Base-by-base conservation (phyloP, 64 coral and sea anemone genomes). In the Dendronephthya gigantea region DNA sequence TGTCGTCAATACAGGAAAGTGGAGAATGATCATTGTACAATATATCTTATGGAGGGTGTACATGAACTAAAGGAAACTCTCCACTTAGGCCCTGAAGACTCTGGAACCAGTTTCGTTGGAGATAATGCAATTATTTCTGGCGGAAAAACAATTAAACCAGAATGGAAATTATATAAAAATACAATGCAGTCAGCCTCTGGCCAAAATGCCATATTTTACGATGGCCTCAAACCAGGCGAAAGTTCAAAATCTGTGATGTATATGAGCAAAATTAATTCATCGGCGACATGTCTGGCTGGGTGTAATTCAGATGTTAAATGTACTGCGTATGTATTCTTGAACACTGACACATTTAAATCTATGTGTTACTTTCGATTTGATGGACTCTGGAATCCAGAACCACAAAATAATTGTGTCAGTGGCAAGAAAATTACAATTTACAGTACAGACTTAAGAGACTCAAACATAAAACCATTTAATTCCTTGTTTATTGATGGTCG, bases 381-480 rank as follows among this genome's bases (percentile, higher is more conserved):
- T 33, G 72, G 72, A 39, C 7, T 8, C 25, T 79, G 72, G 72
- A 79, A 79, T 39, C 72, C 72, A 0, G 72, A 79, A 39, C 72
- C 72, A 33, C 72, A 79, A 35, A 79, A 79, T 79, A 79, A 79
- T 39, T 79, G 72, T 36, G 72, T 79, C 29, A 79, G 72, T 79
- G 72, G 72, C 34, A 79, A 79, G 30, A 79, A 79, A 39, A 17
- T 79, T 39, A 35, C 15, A 29, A 79, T 79, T 39, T 36, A 79
- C 30, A 29, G 10, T 0, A 79, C 72, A 33, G 32, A 79, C 72
- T 33, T 79, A 3, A 79, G 22, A 34, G 15, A 79, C 9, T 79
- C 36, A 17, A 36, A 34, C 15, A 36, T 79, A 39, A 79, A 79
- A 79, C 72, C 72, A 36, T 79, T 79, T 79, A 79, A 79, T 36